Conservation (phyloP, 2,113 vertebrate genomes). For the Nerophis ophidion region DNA sequence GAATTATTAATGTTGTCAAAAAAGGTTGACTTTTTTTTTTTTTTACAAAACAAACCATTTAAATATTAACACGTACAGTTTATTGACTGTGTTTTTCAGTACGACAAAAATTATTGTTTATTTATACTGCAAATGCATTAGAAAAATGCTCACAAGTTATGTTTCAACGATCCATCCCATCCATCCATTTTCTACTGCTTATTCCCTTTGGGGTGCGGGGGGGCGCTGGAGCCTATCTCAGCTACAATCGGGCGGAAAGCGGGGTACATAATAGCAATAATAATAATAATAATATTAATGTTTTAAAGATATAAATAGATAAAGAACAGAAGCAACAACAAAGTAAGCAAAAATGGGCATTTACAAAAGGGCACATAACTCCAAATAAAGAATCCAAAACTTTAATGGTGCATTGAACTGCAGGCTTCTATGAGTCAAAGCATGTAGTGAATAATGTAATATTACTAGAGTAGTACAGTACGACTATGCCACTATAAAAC, state of each 20-base stretch:
- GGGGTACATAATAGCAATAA: no score
- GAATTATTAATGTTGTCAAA: no score
- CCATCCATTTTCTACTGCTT: no score
- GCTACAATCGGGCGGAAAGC: no score
- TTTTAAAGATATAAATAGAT: neutral
- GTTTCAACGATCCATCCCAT: no score
- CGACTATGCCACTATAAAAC: neutral
- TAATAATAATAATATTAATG: neutral
- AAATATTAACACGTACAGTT: no score
- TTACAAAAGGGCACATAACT: neutral
- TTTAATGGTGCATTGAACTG: neutral
- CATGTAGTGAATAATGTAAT: conserved; percentile 11
- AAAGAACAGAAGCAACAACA: neutral
- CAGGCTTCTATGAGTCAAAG: neutral
- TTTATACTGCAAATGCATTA: neutral
- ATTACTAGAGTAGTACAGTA: neutral
- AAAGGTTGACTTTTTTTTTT: no score
- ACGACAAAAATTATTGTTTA: no score
- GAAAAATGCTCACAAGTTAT: neutral
- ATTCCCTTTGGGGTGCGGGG: no score
- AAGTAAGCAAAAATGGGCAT: neutral
- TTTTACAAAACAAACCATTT: no score
- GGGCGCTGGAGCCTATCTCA: no score
- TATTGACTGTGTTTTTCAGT: no score
- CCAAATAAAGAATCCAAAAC: neutral